Evolutionary conservation across 2,797 vertebrate species (phyloP).

Genomic region (Chloroceryle inda): DNA sequence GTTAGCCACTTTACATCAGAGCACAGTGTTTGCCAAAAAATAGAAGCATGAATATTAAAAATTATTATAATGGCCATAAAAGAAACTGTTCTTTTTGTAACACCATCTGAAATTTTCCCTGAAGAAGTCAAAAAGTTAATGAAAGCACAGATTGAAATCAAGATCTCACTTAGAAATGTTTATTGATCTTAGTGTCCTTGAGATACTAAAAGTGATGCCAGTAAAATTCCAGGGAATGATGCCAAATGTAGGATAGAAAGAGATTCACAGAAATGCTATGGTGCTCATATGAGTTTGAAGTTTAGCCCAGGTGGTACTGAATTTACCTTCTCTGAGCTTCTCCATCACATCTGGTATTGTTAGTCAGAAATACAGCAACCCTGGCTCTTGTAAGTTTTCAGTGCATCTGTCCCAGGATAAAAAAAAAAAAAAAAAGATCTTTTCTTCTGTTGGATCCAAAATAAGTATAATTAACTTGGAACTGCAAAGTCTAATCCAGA

Average conservation of each 20-base stretch:
- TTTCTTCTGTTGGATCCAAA: background rate
- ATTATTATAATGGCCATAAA: background rate
- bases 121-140: background rate
- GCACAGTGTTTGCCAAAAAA: background rate
- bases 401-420: background rate
- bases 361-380: background rate
- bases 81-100: background rate
- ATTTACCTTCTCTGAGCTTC: background rate
- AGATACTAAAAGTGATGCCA: background rate
- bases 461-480: background rate
- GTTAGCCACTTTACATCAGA: background rate
- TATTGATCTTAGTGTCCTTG: background rate
- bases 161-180: background rate
- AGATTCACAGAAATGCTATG: background rate
- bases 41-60: background rate
- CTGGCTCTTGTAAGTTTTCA: background rate
- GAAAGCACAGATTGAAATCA: background rate
- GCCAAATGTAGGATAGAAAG: background rate
- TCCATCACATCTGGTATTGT: background rate
- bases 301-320: background rate
- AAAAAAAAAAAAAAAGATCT: background rate
- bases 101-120: background rate
- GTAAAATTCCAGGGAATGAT: background rate
- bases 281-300: background rate
- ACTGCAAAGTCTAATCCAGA: background rate